Conservation (phyloP, 2,888 invertebrate genomes). For the Noctua janthe region DNA sequence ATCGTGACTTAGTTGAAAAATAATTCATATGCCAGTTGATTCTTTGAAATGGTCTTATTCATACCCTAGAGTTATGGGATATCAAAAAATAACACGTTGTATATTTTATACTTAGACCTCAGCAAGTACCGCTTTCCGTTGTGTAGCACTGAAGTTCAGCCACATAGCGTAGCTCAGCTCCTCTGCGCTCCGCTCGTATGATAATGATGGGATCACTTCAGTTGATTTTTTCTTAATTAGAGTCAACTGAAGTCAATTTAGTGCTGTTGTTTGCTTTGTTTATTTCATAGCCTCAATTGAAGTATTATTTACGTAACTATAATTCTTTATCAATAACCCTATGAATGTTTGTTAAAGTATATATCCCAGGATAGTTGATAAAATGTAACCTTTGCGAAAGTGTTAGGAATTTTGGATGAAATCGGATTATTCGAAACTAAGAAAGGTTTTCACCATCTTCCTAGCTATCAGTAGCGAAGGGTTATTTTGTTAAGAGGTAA, state of each 20-base stretch:
- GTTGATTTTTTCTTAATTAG: background rate
- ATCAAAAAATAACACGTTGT: too few relatives aligned
- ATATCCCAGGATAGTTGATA: background rate
- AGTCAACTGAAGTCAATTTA: constrained; percentile 25
- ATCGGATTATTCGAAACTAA: background rate
- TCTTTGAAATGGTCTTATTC: too few relatives aligned
- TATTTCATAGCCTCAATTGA: constrained; percentile 14
- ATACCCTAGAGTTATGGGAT: too few relatives aligned
- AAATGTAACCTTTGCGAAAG: background rate
- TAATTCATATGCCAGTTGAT: too few relatives aligned
- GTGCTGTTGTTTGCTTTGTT: background rate
- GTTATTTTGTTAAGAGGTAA: too few relatives aligned
- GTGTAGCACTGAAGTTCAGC: background rate
- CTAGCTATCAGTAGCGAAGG: background rate
- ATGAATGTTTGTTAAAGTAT: background rate
- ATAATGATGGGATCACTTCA: background rate
- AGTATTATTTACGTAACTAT: background rate
- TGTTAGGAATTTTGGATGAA: background rate
- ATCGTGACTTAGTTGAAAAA: too few relatives aligned
- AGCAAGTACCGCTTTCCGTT: background rate
- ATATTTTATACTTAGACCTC: constrained; percentile 28
- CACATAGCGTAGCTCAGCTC: constrained; percentile 1
- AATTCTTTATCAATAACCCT: background rate
- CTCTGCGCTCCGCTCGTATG: background rate
- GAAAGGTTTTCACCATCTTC: background rate